Evolutionary conservation across 2,888 invertebrate species (phyloP), one percentile per base, ranked within the genome.

Genomic region (Ptychoptera albimana): DNA sequence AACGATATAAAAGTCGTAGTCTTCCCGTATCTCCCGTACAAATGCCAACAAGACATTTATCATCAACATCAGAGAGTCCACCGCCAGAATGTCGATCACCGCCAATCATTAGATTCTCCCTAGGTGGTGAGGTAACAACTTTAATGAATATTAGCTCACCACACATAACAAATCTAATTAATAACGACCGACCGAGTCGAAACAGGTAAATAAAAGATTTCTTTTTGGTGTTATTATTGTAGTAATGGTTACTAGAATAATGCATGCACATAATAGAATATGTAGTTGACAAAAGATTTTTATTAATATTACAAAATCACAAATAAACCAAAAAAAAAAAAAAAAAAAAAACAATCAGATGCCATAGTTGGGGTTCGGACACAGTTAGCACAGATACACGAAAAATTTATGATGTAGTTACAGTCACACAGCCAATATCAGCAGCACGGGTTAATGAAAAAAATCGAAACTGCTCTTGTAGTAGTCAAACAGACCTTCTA

Each of bases 401-500:
- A 54, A 65, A 75, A 51, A 77, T 76, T 56, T 63, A 80, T 40
- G 79, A 79, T 11, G 66, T 50, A 71, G 70, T 49, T 68, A 68
- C 56, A 57, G 64, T n/a, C 3, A 23, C 23, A 23, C 23, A 23
- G 7, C 23, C 23, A 23, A 23, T 23, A 23, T 23, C 23, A 7
- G 23, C 23, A 5, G 23, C 23, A 23, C 23, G 23, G 7, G 23
- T 23, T 23, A 23, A 23, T 23, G 23, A 23, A 23, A 23, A 23
- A 23, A 23, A 23, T 23, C 23, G 46, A 16, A 53, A 51, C 60
- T 69, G 52, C 34, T 51, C 50, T 51, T 82, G 80, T 55, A 77
- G 80, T 51, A 82, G 82, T 59, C 81, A 81, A 60, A 80, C 78
- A 10, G 82, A 82, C 52, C 63, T 79, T 39, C 60, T 79, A 45